A percentile compares a stretch with the other conserved stretches of the same genome.
Conservation (phyloP, 2,888 invertebrate species). For the Sipha maydis region DNA sequence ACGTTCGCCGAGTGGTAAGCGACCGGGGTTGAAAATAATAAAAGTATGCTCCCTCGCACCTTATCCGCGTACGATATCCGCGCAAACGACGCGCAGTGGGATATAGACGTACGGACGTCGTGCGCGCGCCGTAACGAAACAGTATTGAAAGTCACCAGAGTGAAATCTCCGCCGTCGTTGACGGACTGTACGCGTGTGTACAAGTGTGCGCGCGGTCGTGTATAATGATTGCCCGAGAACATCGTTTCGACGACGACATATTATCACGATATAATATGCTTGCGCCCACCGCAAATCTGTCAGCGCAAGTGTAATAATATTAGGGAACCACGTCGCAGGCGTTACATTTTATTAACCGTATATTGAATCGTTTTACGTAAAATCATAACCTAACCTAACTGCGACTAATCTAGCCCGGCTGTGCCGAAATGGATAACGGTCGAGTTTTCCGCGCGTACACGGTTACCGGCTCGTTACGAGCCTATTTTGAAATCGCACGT, state of each 20-base stretch:
- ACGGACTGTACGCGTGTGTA: not conserved
- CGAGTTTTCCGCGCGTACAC: not conserved
- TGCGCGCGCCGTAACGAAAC: not conserved
- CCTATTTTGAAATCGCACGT: too few relatives aligned
- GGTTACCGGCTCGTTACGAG: not conserved
- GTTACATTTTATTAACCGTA: too few relatives aligned
- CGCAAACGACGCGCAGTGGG: not conserved
- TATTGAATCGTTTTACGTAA: too few relatives aligned
- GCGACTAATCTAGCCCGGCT: not conserved
- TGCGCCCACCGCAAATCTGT: too few relatives aligned
- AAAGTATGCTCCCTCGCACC: not conserved
- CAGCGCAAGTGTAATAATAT: too few relatives aligned
- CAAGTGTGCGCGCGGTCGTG: too few relatives aligned
- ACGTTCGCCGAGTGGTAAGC: not conserved
- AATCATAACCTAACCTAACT: too few relatives aligned
- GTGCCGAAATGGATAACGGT: not conserved
- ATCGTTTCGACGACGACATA: too few relatives aligned
- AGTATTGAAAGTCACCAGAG: slow-evolving; percentile 31
- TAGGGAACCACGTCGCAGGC: too few relatives aligned
- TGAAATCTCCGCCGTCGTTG: slow-evolving; percentile 8
- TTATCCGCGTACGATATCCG: too few relatives aligned
- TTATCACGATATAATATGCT: too few relatives aligned
- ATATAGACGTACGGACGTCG: not conserved
- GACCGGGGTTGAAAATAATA: not conserved
- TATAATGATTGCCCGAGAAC: too few relatives aligned